Evolutionary conservation across 2,888 invertebrate species (phyloP).

Genomic region (Noctua fimbriata): DNA sequence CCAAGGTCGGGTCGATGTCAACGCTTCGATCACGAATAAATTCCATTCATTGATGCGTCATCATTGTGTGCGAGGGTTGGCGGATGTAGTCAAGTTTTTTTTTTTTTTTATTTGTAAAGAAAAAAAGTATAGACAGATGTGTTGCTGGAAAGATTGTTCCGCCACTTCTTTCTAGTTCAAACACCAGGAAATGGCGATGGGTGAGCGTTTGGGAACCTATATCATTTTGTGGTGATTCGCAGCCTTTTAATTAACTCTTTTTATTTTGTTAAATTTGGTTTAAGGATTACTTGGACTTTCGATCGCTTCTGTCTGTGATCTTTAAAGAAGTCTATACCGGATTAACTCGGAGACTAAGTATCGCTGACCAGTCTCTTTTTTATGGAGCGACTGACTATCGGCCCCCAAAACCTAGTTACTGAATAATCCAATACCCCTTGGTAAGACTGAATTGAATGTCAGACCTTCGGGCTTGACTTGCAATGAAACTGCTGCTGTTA

Average conservation of each 20-base stretch:
- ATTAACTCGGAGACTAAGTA: background rate
- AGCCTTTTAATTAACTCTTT: background rate
- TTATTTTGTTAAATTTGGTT: background rate
- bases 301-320: background rate
- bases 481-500: background rate
- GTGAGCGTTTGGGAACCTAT: background rate
- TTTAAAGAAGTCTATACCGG: background rate
- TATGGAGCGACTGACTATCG: background rate
- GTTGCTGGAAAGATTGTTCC: background rate
- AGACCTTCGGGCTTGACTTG: background rate
- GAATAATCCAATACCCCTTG: background rate
- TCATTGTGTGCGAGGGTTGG: slow-evolving; percentile 60
- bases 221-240: background rate
- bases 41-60: slow-evolving; percentile 73
- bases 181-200: background rate
- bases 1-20: slow-evolving; percentile 76
- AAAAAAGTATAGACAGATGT: background rate
- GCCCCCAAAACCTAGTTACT: background rate
- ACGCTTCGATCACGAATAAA: slow-evolving; percentile 71
- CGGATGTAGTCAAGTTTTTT: slow-evolving; percentile 18
- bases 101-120: slow-evolving; percentile 10
- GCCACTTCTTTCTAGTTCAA: background rate
- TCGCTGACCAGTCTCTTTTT: too few species aligned
- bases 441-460: background rate
- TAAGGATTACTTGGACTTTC: background rate